Base-by-base conservation (phyloP, 2,888 invertebrate species). In the Eristalis pertinax region DNA sequence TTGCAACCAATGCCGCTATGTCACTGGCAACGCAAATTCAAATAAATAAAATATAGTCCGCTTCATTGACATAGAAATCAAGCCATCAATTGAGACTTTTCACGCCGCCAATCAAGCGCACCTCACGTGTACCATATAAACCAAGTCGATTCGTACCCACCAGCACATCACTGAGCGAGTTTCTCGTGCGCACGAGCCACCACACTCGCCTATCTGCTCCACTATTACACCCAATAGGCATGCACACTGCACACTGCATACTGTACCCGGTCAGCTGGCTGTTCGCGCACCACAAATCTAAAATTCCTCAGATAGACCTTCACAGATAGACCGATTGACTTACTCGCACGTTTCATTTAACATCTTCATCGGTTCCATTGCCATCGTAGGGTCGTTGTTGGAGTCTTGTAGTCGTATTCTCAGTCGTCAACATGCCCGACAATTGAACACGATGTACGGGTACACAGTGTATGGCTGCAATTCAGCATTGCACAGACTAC, bases 21-120 rank as follows among this genome's bases (percentile, higher is more conserved):
- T 10, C 32, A 32, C 32, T 58, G 11, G 62, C 4, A 60, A 15
- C 15, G 15, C 35, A n/a, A 67, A 67, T 19, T 3, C 8, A 50
- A 64, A 29, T 26, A 43, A 69, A 70, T 32, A 43, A 74, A 74
- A 73, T 85, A 78, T 74, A 86, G 74, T 82, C 58, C 83, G 79
- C 35, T 72, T 76, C 75, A 80, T 76, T 83, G 83, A 83, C 87
- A 83, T 76, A 87, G 84, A 87, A 87, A 84, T 87, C 76, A 83
- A 83, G 65, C 58, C 72, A 79, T 87, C 87, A 84, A 87, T 87
- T 87, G 87, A 87, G 87, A 87, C 87, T 83, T 87, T 80, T 87
- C 84, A 80, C 87, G 87, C 87, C 87, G 87, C 87, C 87, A 87
- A 87, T 87, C 87, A 87, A 79, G 79, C 78, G 79, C 75, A 83